Conservation (phyloP, 2,888 invertebrate species). For the Ectemnius lituratus region DNA sequence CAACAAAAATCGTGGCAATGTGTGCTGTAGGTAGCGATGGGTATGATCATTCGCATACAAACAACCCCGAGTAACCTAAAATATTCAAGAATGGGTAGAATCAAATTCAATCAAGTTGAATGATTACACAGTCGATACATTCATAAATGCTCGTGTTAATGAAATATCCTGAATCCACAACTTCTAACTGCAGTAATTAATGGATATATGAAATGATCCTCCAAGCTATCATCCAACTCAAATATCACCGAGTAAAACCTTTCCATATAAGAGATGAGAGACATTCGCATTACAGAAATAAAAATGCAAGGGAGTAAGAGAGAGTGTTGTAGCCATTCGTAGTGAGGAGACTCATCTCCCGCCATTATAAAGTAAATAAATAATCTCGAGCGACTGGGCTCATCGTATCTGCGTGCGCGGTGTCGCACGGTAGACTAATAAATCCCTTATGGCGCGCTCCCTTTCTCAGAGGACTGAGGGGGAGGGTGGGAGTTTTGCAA, state of each 20-base stretch:
- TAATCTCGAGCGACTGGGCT: conserved; percentile 65
- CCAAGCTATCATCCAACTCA: no score
- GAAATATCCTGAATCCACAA: no score
- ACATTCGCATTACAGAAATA: no score
- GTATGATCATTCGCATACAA: conserved; percentile 11
- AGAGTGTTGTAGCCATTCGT: conserved; percentile 33
- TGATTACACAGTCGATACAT: no score
- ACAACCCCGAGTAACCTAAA: not conserved
- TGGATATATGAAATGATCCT: no score
- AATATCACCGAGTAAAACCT: no score
- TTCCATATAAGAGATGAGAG: no score
- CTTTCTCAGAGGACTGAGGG: conserved; percentile 26
- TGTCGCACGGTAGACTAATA: conserved; percentile 65
- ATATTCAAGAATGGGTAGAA: no score
- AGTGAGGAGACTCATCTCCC: conserved; percentile 30
- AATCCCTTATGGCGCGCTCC: conserved; percentile 54
- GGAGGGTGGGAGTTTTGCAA: conserved; percentile 56
- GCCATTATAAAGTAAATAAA: conserved; percentile 60
- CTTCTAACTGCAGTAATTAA: no score
- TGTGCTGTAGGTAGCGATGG: conserved; percentile 55
- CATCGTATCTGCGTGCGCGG: conserved; percentile 61
- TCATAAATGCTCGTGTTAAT: no score
- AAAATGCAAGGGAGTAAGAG: no score
- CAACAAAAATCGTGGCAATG: conserved; percentile 47
- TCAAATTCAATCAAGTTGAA: no score